phyloP scores from a whole-genome alignment of 2,113 vertebrate species.

The Rhizomys pruinosus region DNA sequence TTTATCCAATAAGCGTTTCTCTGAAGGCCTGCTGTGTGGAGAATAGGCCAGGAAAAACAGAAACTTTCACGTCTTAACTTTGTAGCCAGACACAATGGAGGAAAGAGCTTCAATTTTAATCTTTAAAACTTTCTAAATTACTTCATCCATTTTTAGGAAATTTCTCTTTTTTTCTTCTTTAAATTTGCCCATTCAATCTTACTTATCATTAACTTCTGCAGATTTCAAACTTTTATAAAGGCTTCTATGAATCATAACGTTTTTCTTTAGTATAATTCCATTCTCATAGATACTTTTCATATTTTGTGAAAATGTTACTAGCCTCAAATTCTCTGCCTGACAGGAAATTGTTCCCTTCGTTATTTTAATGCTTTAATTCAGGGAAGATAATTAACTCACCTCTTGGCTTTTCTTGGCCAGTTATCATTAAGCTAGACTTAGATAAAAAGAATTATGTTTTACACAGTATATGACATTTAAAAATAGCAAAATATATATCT shows the following conservation, averaged over 20 bases:
- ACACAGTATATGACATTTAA: neutral
- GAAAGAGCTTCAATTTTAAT: neutral
- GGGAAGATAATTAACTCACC: neutral
- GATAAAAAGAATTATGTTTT: constrained; percentile 16
- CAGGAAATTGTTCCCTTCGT: neutral
- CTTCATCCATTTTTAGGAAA: neutral
- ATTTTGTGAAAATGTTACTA: neutral
- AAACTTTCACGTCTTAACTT: neutral
- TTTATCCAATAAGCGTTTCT: constrained; percentile 21
- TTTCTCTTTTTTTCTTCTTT: too few relatives aligned
- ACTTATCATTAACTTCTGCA: neutral
- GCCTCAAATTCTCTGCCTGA: neutral
- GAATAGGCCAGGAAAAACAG: neutral
- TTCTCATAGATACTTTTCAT: neutral
- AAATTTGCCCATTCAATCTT: neutral
- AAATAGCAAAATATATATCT: neutral
- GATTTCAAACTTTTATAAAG: neutral
- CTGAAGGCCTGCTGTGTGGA: neutral
- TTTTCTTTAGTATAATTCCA: neutral
- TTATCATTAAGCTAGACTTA: neutral
- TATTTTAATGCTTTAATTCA: constrained; percentile 5
- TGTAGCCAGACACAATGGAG: neutral
- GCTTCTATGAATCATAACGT: neutral
- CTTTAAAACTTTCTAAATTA: neutral
- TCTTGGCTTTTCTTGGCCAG: constrained; percentile 43